Evolutionary conservation across 2,888 invertebrate species (phyloP), one percentile per base, ranked within the genome.

Genomic region (Liopterus haemorrhoidalis): DNA sequence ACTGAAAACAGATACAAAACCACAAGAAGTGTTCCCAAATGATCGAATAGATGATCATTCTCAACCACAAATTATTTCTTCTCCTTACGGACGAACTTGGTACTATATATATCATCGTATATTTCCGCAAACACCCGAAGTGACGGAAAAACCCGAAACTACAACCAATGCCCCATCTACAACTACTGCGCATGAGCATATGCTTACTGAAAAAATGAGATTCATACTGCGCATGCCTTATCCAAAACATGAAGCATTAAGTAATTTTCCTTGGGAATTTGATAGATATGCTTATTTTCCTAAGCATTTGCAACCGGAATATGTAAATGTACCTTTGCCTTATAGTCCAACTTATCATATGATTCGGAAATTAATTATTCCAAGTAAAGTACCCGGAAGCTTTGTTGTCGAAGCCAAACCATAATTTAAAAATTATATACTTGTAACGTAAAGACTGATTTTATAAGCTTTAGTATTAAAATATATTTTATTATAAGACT

Each of bases 191-290:
- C 32, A 16, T 24, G 52, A 56, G 16, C 40, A 54, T 18, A 24
- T 58, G 11, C 61, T 61, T 31, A 49, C 50, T 5, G 58, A 62
- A 43, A 61, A 65, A 53, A 47, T 67, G 43, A 61, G 60, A 51
- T 67, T 68, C 50, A 61, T 69, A 3, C 56, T 67, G 35, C 67
- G 67, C 6, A 57, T 66, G 19, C 61, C 62, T 2, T 60, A 59
- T 41, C 27, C 50, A 2, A 6, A 44, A 37, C 55, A 53, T 5
- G 53, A 56, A 35, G 32, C 50, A 18, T 49, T 51, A 5, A 14
- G 47, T 4, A 45, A 52, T 3, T 52, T 59, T 40, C 62, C 62
- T 2, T 60, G 59, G 57, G 57, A 60, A 35, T 56, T 65, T 44
- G 63, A 65, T 50, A 60, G 59, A 5, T 64, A 57, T 37, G 63